These are phyloP conservation scores for Danionella dracula DNA, from an alignment of 2,797 vertebrate species.

Conservation along the genomic window DNA sequence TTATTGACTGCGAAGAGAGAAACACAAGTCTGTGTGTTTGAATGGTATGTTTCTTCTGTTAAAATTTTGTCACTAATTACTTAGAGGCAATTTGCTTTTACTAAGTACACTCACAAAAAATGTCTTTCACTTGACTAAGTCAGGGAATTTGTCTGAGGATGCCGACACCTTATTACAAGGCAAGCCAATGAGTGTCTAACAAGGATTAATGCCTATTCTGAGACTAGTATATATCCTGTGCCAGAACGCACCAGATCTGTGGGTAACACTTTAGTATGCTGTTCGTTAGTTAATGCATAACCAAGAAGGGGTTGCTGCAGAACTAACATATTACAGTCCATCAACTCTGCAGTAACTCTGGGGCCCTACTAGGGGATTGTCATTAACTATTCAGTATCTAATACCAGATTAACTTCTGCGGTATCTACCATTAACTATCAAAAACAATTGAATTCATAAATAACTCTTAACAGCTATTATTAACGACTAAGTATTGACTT, in stretches of 20 bases:
- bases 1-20: conserved; percentile 10
- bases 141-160: neutral
- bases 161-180: conserved; percentile 2
- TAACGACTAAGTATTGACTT: too few species aligned
- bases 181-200: conserved; percentile 53
- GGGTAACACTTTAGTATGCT: neutral
- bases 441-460: too few species aligned
- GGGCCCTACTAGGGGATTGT: neutral
- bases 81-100: neutral
- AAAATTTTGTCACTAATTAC: neutral
- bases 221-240: conserved; percentile 37
- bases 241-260: conserved; percentile 14
- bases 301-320: neutral
- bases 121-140: conserved; percentile 13
- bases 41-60: neutral
- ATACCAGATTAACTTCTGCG: too few species aligned
- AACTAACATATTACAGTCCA: too few species aligned
- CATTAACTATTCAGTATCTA: too few species aligned
- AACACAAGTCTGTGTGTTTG: neutral
- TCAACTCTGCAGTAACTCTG: neutral
- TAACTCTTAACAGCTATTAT: too few species aligned
- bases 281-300: neutral
- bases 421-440: too few species aligned
- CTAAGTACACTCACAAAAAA: neutral
- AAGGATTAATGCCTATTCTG: conserved; percentile 67